Conservation (phyloP, 2,888 invertebrate genomes). For the Parelbella ahira region DNA sequence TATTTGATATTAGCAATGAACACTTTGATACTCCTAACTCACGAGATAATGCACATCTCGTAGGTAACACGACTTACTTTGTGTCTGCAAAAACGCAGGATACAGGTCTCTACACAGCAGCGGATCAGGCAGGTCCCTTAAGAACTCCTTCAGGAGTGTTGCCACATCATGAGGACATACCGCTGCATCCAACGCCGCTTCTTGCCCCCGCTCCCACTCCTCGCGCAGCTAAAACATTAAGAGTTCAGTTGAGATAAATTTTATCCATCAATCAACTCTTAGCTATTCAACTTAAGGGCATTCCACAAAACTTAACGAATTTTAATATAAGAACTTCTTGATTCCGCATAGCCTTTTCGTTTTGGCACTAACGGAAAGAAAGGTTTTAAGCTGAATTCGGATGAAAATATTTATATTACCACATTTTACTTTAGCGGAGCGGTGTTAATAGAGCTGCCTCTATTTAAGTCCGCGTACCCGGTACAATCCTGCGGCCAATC, state of each 20-base stretch:
- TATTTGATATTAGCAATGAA: neutral
- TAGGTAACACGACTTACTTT: conserved; percentile 84
- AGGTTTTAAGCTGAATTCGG: conserved; percentile 10
- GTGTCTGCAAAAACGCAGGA: conserved; percentile 93
- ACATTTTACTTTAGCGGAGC: no score
- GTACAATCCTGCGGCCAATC: conserved; percentile 25
- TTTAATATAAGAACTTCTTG: no score
- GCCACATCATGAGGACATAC: conserved; percentile 97
- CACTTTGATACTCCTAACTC: neutral
- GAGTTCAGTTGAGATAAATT: no score
- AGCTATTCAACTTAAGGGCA: no score
- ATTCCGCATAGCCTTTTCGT: conserved; percentile 11
- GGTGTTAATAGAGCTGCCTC: conserved; percentile 14
- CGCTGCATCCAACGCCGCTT: conserved; percentile 86
- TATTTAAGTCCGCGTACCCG: conserved; percentile 15
- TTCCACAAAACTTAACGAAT: no score
- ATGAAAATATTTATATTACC: conserved; percentile 23
- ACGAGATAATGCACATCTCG: no score
- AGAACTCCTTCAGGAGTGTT: conserved; percentile 94
- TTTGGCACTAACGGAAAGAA: conserved; percentile 7
- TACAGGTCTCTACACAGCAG: conserved; percentile 94
- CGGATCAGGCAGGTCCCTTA: conserved; percentile 95
- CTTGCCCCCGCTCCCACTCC: conserved; percentile 92
- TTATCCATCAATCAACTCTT: no score
- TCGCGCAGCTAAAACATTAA: conserved; percentile 88